Percentiles rank a stretch among this genome's conserved stretches.
Evolutionary conservation across 2,113 vertebrate genomes (phyloP).

Genomic region (Cavia aperea): DNA sequence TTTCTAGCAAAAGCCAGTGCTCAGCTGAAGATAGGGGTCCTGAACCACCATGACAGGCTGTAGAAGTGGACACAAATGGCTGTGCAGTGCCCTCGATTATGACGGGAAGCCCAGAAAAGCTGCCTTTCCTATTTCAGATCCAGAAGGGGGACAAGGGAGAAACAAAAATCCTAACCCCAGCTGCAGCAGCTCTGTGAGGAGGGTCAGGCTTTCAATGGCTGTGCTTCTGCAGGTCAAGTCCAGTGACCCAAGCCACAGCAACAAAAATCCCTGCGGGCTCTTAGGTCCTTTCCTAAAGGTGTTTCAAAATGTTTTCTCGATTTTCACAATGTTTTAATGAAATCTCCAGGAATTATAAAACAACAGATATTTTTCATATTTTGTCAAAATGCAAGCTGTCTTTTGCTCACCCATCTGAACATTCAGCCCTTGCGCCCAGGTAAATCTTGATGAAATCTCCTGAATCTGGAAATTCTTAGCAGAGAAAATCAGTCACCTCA

Average conservation of each 20-base stretch:
- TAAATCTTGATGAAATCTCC: not conserved
- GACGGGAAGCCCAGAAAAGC: not conserved
- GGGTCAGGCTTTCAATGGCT: rapidly evolving
- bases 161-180: not conserved
- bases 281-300: not conserved
- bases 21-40: not conserved
- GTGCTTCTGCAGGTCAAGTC: rapidly evolving
- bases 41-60: no score
- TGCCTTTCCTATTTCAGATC: not conserved
- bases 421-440: not conserved
- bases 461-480: not conserved
- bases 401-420: not conserved
- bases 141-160: not conserved
- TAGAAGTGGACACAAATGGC: no score
- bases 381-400: not conserved
- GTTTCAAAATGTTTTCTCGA: not conserved
- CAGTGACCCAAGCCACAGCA: no score
- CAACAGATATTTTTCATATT: not conserved
- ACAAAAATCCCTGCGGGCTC: not conserved
- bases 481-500: not conserved
- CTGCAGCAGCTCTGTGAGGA: no score
- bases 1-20: not conserved
- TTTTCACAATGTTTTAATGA: not conserved
- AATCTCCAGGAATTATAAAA: not conserved
- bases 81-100: not conserved